Conservation (phyloP, 2,888 invertebrate species). For the Psococerastis gibbosa region DNA sequence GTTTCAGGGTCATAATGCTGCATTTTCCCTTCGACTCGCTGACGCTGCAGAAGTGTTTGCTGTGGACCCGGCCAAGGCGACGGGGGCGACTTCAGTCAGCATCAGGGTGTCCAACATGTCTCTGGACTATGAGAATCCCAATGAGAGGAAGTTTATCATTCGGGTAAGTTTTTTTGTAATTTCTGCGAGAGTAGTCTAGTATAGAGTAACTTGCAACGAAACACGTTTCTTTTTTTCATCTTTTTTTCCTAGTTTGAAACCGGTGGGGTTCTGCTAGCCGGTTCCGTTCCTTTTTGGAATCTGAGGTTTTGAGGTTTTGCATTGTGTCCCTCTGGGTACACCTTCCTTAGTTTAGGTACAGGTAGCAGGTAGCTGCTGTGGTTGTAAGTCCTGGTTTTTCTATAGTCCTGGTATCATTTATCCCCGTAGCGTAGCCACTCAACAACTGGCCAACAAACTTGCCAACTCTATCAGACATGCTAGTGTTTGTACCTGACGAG, state of each 20-base stretch:
- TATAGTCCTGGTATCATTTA: too few species aligned
- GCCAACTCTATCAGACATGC: too few species aligned
- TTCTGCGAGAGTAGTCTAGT: neutral
- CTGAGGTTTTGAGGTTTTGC: too few species aligned
- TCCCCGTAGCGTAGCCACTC: too few species aligned
- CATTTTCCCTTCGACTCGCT: constrained; percentile 56
- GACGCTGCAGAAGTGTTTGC: constrained; percentile 68
- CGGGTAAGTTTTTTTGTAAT: constrained; percentile 32
- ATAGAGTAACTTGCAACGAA: too few species aligned
- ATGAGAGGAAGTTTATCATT: constrained; percentile 76
- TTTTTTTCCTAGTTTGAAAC: neutral
- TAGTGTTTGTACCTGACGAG: too few species aligned
- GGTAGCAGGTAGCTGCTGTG: too few species aligned
- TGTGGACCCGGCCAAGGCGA: constrained; percentile 61
- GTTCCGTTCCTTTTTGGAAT: constrained; percentile 1
- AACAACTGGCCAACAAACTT: too few species aligned
- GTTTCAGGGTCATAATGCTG: constrained; percentile 60
- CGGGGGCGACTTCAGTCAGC: constrained; percentile 63
- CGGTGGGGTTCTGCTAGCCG: neutral
- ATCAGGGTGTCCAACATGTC: constrained; percentile 60
- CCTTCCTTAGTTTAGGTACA: too few species aligned
- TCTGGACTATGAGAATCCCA: constrained; percentile 78
- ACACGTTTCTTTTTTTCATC: too few species aligned
- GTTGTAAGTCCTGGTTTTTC: too few species aligned
- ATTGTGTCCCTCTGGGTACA: too few species aligned